Base-by-base conservation (phyloP, 2,113 vertebrate species). In the Brachyhypopomus occidentalis region DNA sequence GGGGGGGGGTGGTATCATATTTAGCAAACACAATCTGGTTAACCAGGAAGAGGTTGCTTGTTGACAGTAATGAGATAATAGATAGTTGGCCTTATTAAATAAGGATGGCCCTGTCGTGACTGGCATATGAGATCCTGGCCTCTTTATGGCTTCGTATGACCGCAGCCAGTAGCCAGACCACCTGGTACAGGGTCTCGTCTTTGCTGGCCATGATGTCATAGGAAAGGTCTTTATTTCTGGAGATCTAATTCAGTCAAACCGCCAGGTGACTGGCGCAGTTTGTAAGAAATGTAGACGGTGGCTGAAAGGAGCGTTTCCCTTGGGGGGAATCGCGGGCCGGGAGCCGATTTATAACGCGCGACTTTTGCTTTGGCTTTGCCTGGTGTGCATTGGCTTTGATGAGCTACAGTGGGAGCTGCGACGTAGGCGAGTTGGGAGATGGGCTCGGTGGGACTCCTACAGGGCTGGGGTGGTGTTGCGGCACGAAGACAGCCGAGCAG, bases 51-150 rank as follows among this genome's bases (percentile, higher is more conserved):
- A 82, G 76, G 88, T 89, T 90, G 89, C 89, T 89, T 89, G 89
- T 89, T 91, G 90, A 92, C 92, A 89, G 86, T 92, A 90, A 92
- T 90, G 88, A 91, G 87, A 89, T 88, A 90, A 92, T 89, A 89
- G 88, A 91, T 91, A 88, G 87, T 84, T 64, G 76, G 85, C 89
- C 87, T 92, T 89, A 91, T 93, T 90, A 89, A 91, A 92, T 91
- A 90, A 90, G 89, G 87, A 86, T 25, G 70, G 55, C 84, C 87
- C 88, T 79, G 87, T 90, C 89, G 89, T 83, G 87, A 82, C 79
- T 86, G 86, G 91, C 91, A 90, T 92, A 92, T 90, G 90, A 89
- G 85, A 72, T 30, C 16, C 55, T 67, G 73, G 69, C 78, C 69
- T 56, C 78, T 75, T 71, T 72, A 77, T 73, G 66, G 69, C 76